Base-by-base conservation (phyloP, 2,888 invertebrate species). In the Euspilapteryx auroguttella region DNA sequence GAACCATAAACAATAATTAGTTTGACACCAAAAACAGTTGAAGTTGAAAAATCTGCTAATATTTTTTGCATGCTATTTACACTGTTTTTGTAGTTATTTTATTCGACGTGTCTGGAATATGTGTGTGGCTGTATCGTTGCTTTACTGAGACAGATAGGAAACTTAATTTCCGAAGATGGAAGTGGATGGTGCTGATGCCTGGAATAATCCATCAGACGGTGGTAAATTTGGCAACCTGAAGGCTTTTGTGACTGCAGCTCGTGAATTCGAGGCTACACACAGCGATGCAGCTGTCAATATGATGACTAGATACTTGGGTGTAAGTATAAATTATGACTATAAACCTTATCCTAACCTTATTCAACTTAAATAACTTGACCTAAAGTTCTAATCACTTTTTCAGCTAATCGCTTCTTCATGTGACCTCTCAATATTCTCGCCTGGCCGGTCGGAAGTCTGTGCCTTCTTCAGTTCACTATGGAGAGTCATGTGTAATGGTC, bases 381-480 rank as follows among this genome's bases (percentile, higher is more conserved):
- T n/a, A n/a, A n/a, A n/a, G n/a, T n/a, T n/a, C n/a, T n/a, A n/a
- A n/a, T n/a, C n/a, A n/a, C n/a, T n/a, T 27, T 66, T 68, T n/a
- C 55, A 86, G 85, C 59, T 81, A 12, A 76, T 85, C 41, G 79
- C 82, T 29, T 80, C 80, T 27, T 78, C 82, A 12, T 76, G 82
- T 40, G 86, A 86, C 45, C 46, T 81, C 5, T 79, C 79, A 36
- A 76, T 82, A 42, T 87, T 86, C 47, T 84, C 85, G 33, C 85
- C 86, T 20, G 81, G 81, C 11, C 76, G 79, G 3, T 77, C 78
- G 11, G 77, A 82, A 39, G 80, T 82, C 2, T 77, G 81, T 27
- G 80, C 85, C 24, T 85, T 87, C 62, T 86, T 83, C 51, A 80
- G 82, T 24, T 80, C 80, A 14, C 51, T 87, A 27, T 80, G 85